Evolutionary conservation across 2,113 vertebrate genomes (phyloP), one percentile per base, ranked within the genome.

Genomic region (Murina feae): DNA sequence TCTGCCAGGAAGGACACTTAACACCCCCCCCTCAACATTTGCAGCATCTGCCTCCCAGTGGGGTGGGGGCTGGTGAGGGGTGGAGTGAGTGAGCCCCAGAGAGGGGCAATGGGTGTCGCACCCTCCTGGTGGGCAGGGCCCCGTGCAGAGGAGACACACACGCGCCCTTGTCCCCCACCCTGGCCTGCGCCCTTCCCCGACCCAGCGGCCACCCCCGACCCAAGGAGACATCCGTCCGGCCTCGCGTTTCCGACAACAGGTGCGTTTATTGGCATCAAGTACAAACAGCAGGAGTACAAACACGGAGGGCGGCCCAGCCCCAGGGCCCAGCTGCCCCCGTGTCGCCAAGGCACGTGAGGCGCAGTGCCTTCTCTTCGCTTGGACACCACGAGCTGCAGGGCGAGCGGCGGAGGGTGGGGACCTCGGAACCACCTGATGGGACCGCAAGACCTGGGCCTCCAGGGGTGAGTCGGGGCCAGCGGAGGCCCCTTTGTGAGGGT

Each of bases 191-290:
- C 7, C 42, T 78, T 39, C 20, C 10, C 14, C 0, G 6, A 30
- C 13, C 72, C 60, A 20, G 6, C 11, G 2, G 32, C 44, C 23
- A 9, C 65, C 91, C 93, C 30, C 92, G 32, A 85, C 4, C 58
- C 92, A 95, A 51, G 93, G 97, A 96, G 58, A 97, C 4, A 51
- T 21, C 14, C 89, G 95, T 0, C 60, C 51, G 30, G 83, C 76
- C 96, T 81, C 2, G 35, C 21, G 66, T 98, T 98, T 98, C 96
- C 98, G 98, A 98, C 98, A 98, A 98, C 94, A 92, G 97, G 97
- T 98, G 96, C 95, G 80, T 98, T 98, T 98, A 98, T 98, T 98
- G 96, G 96, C 98, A 97, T 97, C 96, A 98, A 98, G 97, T 98
- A 98, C 98, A 98, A 98, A 98, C 96, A n/a, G 93, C 97, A 97